These are phyloP conservation scores for Elachura formosa DNA, from an alignment of 2,113 vertebrate species.

Conservation along the genomic window DNA sequence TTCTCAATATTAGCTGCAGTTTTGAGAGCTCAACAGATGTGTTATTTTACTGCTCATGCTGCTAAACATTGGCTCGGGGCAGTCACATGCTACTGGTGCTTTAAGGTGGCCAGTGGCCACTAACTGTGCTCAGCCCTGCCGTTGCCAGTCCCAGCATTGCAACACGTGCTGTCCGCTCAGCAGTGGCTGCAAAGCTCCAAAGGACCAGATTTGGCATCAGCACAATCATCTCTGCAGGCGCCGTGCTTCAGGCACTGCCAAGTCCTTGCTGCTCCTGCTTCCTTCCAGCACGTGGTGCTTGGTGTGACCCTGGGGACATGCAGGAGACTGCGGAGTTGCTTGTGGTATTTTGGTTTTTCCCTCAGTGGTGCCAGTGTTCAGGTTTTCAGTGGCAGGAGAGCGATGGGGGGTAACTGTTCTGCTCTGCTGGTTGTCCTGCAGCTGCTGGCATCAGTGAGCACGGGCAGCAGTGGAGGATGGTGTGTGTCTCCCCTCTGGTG, in stretches of 20 bases:
- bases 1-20: not conserved
- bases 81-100: not conserved
- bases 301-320: not conserved
- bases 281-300: not conserved
- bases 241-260: not conserved
- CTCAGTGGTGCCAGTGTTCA: not conserved
- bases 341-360: not conserved
- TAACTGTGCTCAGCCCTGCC: not conserved
- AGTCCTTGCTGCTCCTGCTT: not conserved
- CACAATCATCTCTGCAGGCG: not conserved
- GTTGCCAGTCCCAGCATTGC: not conserved
- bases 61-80: fast-evolving
- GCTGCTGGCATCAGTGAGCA: not conserved
- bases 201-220: conserved; percentile 20
- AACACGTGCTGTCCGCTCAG: conserved; percentile 15
- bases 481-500: not conserved
- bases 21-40: not conserved
- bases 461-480: not conserved
- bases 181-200: conserved; percentile 10
- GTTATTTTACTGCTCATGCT: not conserved
- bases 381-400: not conserved
- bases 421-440: not conserved
- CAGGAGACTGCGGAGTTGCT: not conserved
- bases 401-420: not conserved
- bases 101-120: not conserved